Base-by-base conservation (phyloP, 2,888 invertebrate genomes). In the Glyphotaelius pellucidus region DNA sequence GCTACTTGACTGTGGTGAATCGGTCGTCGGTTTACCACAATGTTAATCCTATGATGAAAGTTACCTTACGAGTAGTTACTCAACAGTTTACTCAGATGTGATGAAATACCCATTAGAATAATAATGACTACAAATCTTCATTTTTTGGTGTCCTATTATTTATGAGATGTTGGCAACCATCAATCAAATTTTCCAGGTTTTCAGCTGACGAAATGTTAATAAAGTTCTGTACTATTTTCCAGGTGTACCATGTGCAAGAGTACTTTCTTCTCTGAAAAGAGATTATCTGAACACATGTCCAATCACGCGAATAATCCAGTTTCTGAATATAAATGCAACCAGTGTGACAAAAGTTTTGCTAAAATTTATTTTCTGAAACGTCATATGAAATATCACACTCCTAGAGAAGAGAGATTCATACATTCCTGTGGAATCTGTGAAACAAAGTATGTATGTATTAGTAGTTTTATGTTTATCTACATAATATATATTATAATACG, bases 331-430 rank as follows among this genome's bases (percentile, higher is more conserved):
- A 90, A 91, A 84, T 93, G 92, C 42, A 86, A 90, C 42, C 92
- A 92, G 67, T 93, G 93, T 84, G 88, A 81, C 25, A 93, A 93
- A 67, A 52, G 87, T 80, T 93, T 92, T 80, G 31, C 92, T 3
- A 90, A 92, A 19, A 80, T 80, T 67, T 86, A 81, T 38, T 80
- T 90, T 11, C 47, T 94, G 47, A 93, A 94, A 67, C 94, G 94
- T 52, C 94, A 94, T 87, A 94, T 94, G 92, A 93, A 94, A 91
- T 94, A 94, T 31, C 94, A 94, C 91, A 92, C 94, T 32, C 94
- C 94, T 0, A 93, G 93, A 90, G 94, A 94, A 92, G 94, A 94
- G 91, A 93, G 94, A 91, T 93, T 94, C 90, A 93, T 94, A 7
- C 94, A 94, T 92, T 94, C 94, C 2, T 94, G 94, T 93, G 93